A percentile compares a stretch with the other conserved stretches of the same genome.
phyloP scores from a whole-genome alignment of 23 tunicate genomes.

The Styela clava region DNA sequence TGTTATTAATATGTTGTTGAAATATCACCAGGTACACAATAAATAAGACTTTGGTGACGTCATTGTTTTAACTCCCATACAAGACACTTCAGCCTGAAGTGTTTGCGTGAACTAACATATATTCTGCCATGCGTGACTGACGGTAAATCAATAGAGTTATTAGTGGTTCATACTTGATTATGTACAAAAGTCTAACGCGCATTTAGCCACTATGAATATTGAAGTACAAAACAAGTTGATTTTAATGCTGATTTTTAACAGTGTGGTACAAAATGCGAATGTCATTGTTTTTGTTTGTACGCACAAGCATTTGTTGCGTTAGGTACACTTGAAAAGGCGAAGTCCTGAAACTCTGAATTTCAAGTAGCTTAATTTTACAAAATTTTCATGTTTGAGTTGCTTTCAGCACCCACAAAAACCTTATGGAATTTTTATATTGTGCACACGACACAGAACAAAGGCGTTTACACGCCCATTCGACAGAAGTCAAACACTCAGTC shows the following conservation, averaged over 20 bases:
- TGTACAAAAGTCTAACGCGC: too few species aligned
- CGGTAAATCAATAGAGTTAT: too few species aligned
- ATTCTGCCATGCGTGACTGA: too few species aligned
- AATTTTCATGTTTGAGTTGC: too few species aligned
- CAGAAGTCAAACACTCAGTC: too few species aligned
- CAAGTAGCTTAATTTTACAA: not conserved
- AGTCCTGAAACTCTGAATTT: not conserved
- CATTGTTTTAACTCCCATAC: not conserved
- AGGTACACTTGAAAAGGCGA: not conserved
- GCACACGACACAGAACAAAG: too few species aligned
- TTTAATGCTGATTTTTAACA: not conserved
- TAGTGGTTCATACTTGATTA: too few species aligned
- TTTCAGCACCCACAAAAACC: too few species aligned
- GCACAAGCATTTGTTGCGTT: conserved; percentile 4
- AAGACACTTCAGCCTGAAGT: not conserved
- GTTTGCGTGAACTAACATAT: too few species aligned
- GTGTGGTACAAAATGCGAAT: not conserved
- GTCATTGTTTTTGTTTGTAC: conserved; percentile 13
- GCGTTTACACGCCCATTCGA: too few species aligned
- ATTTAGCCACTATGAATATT: too few species aligned
- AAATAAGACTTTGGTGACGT: not conserved
- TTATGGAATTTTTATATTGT: too few species aligned
- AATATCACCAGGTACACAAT: not conserved
- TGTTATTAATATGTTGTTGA: not conserved
- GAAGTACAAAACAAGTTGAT: not conserved